Conservation (phyloP, 2,113 vertebrate genomes). For the Dipodomys merriami region DNA sequence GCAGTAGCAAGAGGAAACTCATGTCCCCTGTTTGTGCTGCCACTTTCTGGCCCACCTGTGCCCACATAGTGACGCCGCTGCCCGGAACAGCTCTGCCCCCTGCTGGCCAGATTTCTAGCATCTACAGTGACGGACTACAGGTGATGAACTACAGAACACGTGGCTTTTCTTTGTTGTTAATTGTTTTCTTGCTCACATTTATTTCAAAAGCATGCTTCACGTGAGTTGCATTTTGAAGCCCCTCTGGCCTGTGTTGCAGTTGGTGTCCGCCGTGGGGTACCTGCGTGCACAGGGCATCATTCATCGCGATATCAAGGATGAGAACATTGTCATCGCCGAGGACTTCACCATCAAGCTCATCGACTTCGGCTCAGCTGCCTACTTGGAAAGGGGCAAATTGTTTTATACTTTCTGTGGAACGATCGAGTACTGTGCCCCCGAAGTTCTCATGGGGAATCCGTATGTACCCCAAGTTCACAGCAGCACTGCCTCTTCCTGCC, state of each 20-base stretch:
- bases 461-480: conserved; percentile 75
- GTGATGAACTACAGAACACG: too few relatives aligned
- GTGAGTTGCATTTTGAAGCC: neutral
- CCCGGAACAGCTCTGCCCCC: too few relatives aligned
- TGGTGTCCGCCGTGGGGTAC: conserved; percentile 93
- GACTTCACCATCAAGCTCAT: conserved; percentile 94
- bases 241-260: conserved; percentile 81
- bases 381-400: conserved; percentile 89
- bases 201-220: neutral
- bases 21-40: neutral
- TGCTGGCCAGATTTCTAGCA: rapidly evolving
- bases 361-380: conserved; percentile 95
- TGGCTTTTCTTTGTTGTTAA: neutral
- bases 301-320: conserved; percentile 96
- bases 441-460: conserved; percentile 95
- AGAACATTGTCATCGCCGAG: conserved; percentile 95
- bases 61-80: neutral
- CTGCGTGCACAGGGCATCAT: conserved; percentile 89
- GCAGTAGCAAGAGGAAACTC: neutral
- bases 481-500: rapidly evolving
- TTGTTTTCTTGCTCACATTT: too few relatives aligned
- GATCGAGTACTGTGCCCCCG: conserved; percentile 95
- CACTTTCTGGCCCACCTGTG: neutral
- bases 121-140: too few relatives aligned
- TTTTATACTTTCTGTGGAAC: conserved; percentile 96